phyloP scores from a whole-genome alignment of 1,140 invertebrate species.

The Bradysia coprophila region DNA sequence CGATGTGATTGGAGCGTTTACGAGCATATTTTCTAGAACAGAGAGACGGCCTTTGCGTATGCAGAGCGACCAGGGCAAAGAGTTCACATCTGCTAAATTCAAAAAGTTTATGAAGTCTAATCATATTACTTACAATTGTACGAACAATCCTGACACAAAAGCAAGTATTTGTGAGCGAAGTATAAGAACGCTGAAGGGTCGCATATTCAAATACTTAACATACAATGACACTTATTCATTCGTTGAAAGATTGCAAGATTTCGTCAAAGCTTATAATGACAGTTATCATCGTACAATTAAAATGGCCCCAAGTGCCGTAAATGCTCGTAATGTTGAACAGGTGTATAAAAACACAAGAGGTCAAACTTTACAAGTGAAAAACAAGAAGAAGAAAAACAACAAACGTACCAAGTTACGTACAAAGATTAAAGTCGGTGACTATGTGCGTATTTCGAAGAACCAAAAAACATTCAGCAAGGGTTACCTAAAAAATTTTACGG shows the following conservation, averaged over 20 bases:
- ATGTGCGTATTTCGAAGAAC: too few relatives aligned
- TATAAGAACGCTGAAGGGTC: neutral
- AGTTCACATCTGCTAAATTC: neutral
- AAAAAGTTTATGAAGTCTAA: neutral
- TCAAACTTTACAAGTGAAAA: too few relatives aligned
- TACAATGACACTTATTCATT: neutral
- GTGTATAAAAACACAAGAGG: too few relatives aligned
- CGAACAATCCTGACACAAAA: too few relatives aligned
- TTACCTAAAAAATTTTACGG: too few relatives aligned
- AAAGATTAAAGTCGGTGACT: too few relatives aligned
- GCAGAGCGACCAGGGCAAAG: neutral
- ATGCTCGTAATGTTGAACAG: too few relatives aligned
- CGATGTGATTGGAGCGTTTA: constrained; percentile 10
- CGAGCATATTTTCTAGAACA: constrained; percentile 7
- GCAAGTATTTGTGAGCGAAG: neutral
- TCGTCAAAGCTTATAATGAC: neutral
- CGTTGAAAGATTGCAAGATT: neutral
- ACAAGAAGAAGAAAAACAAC: too few relatives aligned
- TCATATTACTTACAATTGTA: neutral
- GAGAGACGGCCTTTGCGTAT: neutral
- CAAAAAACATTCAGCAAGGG: too few relatives aligned
- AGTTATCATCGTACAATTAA: too few relatives aligned
- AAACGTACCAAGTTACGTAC: too few relatives aligned
- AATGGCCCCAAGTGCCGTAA: too few relatives aligned
- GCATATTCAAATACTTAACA: neutral